Evolutionary conservation across 1,140 invertebrate species (phyloP), one percentile per base, ranked within the genome.

Genomic region (Macrobrachium rosenbergii): DNA sequence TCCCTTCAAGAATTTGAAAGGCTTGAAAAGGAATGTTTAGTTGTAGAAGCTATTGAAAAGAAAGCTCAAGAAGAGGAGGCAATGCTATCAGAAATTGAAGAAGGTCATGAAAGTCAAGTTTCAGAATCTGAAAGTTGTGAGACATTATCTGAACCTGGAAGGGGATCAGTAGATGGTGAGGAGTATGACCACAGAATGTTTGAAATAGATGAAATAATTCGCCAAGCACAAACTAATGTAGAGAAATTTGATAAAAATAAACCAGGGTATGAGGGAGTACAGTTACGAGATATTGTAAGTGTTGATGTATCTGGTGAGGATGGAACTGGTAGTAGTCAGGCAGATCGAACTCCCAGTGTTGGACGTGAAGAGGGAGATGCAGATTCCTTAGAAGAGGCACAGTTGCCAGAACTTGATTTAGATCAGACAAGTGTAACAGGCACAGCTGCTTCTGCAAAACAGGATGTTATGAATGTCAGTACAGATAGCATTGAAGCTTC

Each of bases 1-100:
- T 99, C 97, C 23, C 92, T 98, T 5, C 97, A 97, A 91, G 98
- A 99, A 92, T 99, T 99, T 92, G 98, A 99, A 94, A 95, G 96
- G 0, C 92, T 99, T 0, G 98, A 99, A 92, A 95, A 94, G 86
- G 97, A 97, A 37, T 97, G 97, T 91, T 94, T 95, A 62, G 95
- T 97, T 91, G 95, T 95, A 0, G 95, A 96, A 88, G 93, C 95
- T 82, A 95, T 96, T 72, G 96, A 98, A 92, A 93, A 96, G 43
- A 94, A 95, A 88, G 96, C 95, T 0, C 95, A 96, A 91, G 95
- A 97, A 91, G 97, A 98, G 91, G 92, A 92, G 82, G 97, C 97
- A 89, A 91, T 97, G 62, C 92, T 98, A 5, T 94, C 95, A 21
- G 95, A 95, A 91, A 95, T 95, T 82, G 94, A 95, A 90, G 94